Base-by-base conservation (phyloP, 2,888 invertebrate species). In the Leptarthrus brevirostris region DNA sequence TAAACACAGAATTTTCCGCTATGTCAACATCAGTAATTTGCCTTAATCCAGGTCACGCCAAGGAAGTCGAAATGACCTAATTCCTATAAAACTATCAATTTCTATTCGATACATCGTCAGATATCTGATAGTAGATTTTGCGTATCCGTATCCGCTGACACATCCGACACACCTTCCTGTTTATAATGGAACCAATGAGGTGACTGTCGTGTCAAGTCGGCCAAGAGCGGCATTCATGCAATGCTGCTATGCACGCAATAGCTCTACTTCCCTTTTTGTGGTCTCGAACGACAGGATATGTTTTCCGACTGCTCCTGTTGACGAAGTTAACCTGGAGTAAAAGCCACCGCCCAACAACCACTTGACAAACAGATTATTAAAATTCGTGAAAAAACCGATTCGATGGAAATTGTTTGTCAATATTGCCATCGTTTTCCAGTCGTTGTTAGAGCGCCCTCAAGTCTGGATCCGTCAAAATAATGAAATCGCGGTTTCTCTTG, bases 291-390 rank as follows among this genome's bases (percentile, higher is more conserved):
- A 34, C 18, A 12, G 34, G 34, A 22, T n/a, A 47, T 47, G 47
- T 12, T 16, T 14, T 30, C 56, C 16, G 16, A 12, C 20, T 26
- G 22, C 26, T 24, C n/a, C 2, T 30, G 2, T 16, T 14, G 36
- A 18, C 47, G n/a, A 20, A n/a, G n/a, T 34, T 36, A 61, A 8
- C 36, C 8, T 18, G 22, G 20, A 4, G 24, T 53, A 14, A 22
- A 14, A 18, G 61, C 36, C 22, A 20, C 61, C 61, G 61, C 61
- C 61, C 61, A 61, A 40, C 61, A 61, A 61, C 61, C 36, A 30
- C 61, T 30, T 30, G 14, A n/a, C 61, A 16, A 61, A 61, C 61
- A 61, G 10, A 61, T 40, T 16, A 20, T 36, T 34, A 61, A 3
- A 6, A 36, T 61, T 40, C 40, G n/a, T 8, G 22, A 20, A 1